Conservation (phyloP, 1,140 invertebrate genomes). For the Chironomus tepperi region DNA sequence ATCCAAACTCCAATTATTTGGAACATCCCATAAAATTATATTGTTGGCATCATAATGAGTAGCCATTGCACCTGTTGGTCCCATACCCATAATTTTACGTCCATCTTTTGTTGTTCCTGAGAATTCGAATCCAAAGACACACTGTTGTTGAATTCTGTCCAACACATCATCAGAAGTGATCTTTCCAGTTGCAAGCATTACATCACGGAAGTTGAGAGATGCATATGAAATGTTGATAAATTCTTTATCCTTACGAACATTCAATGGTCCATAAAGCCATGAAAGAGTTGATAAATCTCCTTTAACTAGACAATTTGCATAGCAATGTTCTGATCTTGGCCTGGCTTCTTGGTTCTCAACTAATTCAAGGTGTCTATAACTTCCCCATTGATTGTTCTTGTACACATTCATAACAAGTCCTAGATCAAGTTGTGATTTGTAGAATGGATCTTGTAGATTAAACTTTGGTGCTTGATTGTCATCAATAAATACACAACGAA, state of each 20-base stretch:
- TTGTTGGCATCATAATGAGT: slow-evolving; percentile 50
- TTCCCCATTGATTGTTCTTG: slow-evolving; percentile 31
- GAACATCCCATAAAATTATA: slow-evolving; percentile 56
- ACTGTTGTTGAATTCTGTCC: slow-evolving; percentile 49
- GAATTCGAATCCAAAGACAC: slow-evolving; percentile 65
- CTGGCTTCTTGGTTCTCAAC: slow-evolving; percentile 42
- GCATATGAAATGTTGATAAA: slow-evolving; percentile 41
- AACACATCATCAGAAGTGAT: slow-evolving; percentile 40
- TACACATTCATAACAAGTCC: slow-evolving; percentile 43
- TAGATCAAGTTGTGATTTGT: slow-evolving; percentile 31
- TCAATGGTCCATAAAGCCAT: slow-evolving; percentile 65
- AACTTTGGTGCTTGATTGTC: slow-evolving; percentile 30
- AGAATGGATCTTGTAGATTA: slow-evolving; percentile 28
- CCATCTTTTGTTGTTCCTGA: slow-evolving; percentile 50
- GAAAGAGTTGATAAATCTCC: slow-evolving; percentile 77
- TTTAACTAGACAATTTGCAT: slow-evolving; percentile 63
- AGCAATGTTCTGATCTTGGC: slow-evolving; percentile 51
- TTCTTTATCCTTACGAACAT: slow-evolving; percentile 31
- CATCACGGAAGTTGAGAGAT: slow-evolving; percentile 50
- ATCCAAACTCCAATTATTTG: slow-evolving; percentile 59
- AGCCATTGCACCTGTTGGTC: slow-evolving; percentile 46
- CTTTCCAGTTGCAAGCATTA: slow-evolving; percentile 52
- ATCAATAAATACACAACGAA: slow-evolving; percentile 29
- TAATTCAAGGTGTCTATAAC: slow-evolving; percentile 42
- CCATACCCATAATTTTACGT: slow-evolving; percentile 63